Percentiles rank a stretch among this genome's conserved stretches.
These are phyloP conservation scores for Romanogobio albipinnatus DNA, from an alignment of 2,113 vertebrate species.

Conservation along the genomic window DNA sequence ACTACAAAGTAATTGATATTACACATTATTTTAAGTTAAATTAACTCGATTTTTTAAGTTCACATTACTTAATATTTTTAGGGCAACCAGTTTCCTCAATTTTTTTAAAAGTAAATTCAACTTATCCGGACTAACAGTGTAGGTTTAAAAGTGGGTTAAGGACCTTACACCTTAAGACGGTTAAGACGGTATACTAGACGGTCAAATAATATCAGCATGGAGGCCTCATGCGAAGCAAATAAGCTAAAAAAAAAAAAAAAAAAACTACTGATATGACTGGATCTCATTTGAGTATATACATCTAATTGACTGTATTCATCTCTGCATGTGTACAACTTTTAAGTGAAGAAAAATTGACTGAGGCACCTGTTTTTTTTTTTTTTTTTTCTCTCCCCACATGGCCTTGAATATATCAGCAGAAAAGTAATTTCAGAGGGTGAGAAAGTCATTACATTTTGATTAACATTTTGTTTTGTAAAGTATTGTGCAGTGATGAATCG, in stretches of 20 bases:
- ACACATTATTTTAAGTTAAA: too few species aligned
- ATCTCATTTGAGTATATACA: not conserved
- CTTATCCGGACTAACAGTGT: too few species aligned
- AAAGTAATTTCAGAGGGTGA: not conserved
- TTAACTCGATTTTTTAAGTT: too few species aligned
- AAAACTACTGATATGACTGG: not conserved
- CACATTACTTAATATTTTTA: too few species aligned
- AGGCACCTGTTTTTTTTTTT: not conserved
- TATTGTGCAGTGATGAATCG: not conserved
- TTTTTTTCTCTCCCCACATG: not conserved
- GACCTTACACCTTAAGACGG: too few species aligned
- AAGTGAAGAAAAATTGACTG: not conserved
- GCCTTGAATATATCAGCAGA: not conserved
- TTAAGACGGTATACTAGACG: too few species aligned
- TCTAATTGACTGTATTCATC: not conserved
- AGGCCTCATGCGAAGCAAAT: not conserved
- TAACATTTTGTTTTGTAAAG: not conserved
- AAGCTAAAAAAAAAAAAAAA: not conserved
- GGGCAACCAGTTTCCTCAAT: too few species aligned
- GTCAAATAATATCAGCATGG: not conserved
- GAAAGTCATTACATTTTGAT: not conserved
- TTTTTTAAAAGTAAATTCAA: too few species aligned
- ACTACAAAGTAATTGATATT: too few species aligned
- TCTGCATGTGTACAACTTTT: not conserved
- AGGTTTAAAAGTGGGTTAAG: too few species aligned